Conservation (phyloP, 2,888 invertebrate genomes). For the Acronicta psi region DNA sequence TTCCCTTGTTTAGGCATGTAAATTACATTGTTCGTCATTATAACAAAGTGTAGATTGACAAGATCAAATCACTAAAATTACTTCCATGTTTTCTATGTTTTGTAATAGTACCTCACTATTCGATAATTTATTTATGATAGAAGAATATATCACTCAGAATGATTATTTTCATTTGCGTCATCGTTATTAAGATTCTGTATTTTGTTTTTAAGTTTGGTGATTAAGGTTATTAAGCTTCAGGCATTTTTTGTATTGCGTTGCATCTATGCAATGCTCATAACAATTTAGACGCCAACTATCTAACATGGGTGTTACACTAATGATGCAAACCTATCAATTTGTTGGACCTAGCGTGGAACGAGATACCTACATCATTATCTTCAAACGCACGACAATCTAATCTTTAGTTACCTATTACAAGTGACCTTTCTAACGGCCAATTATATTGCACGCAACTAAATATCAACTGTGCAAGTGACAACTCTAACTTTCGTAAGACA, state of each 20-base stretch:
- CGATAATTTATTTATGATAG: too few species aligned
- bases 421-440: constrained; percentile 74
- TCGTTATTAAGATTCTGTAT: neutral
- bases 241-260: too few species aligned
- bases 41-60: neutral
- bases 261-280: neutral
- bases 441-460: constrained; percentile 75
- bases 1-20: constrained; percentile 26
- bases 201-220: neutral
- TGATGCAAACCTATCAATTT: constrained; percentile 36
- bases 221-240: too few species aligned
- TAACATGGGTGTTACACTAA: constrained; percentile 17
- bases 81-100: neutral
- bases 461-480: constrained; percentile 74
- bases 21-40: constrained; percentile 28
- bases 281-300: constrained; percentile 1
- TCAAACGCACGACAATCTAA: constrained; percentile 64
- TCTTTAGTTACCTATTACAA: constrained; percentile 66
- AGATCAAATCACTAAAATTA: constrained; percentile 1
- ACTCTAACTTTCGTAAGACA: constrained; percentile 73
- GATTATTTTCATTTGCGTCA: neutral
- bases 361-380: constrained; percentile 61
- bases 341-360: constrained; percentile 23
- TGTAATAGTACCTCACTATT: neutral
- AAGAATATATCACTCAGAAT: too few species aligned